These are phyloP conservation scores for Lucifuga dentata DNA, from an alignment of 2,113 vertebrate genomes.

Conservation along the genomic window DNA sequence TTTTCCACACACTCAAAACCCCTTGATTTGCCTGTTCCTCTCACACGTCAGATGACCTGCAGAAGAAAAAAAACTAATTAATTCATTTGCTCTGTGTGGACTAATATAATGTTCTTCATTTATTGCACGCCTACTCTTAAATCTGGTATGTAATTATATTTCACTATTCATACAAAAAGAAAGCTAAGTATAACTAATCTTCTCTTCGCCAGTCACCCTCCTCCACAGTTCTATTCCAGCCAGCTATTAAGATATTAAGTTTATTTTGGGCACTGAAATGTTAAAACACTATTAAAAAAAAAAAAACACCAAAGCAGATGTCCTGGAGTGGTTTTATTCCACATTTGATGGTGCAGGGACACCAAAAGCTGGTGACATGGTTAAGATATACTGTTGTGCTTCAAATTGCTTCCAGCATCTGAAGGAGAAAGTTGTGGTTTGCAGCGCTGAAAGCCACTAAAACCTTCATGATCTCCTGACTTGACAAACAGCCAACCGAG, in stretches of 20 bases:
- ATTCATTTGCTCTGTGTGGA: too few relatives aligned
- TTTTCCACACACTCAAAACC: slow-evolving; percentile 11
- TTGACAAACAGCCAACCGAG: slow-evolving; percentile 29
- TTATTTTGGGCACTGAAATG: too few relatives aligned
- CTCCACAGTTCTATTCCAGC: too few relatives aligned
- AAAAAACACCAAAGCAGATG: too few relatives aligned
- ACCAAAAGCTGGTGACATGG: slow-evolving; percentile 9
- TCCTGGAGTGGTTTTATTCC: slow-evolving; percentile 4
- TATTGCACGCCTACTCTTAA: not conserved
- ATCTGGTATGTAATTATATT: not conserved
- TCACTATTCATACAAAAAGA: slow-evolving; percentile 12
- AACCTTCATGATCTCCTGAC: slow-evolving; percentile 30
- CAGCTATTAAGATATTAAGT: too few relatives aligned
- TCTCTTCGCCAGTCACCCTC: slow-evolving; percentile 14
- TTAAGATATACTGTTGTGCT: not conserved
- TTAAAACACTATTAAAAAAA: slow-evolving; percentile 13
- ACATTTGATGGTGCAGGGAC: slow-evolving; percentile 13
- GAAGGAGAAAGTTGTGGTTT: slow-evolving; percentile 25
- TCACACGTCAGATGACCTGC: slow-evolving; percentile 29
- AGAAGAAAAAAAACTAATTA: slow-evolving; percentile 6
- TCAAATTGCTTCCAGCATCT: slow-evolving; percentile 32
- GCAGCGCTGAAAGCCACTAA: slow-evolving; percentile 19
- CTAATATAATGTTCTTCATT: too few relatives aligned
- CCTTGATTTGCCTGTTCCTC: slow-evolving; percentile 1
- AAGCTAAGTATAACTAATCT: too few relatives aligned